These are phyloP conservation scores for Xestia ashworthii DNA, from an alignment of 2,888 invertebrate genomes.

Conservation along the genomic window DNA sequence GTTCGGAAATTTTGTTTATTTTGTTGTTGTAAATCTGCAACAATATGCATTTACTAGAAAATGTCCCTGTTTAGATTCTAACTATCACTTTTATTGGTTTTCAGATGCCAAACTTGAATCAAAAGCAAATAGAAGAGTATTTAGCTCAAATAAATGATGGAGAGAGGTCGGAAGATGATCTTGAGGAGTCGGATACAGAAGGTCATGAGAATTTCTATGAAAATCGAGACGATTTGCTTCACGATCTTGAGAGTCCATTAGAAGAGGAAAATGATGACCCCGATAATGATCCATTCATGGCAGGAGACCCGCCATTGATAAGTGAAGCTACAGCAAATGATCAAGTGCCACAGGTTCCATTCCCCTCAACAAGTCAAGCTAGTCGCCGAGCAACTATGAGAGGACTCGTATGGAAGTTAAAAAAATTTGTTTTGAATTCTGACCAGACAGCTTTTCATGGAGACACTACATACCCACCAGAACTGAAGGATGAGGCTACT, in stretches of 20 bases:
- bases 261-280: slow-evolving; percentile 68
- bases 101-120: slow-evolving; percentile 67
- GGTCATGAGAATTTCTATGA: slow-evolving; percentile 68
- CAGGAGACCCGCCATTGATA: slow-evolving; percentile 68
- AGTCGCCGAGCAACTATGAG: slow-evolving; percentile 70
- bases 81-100: slow-evolving; percentile 62
- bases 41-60: slow-evolving; percentile 60
- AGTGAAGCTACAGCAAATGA: slow-evolving; percentile 64
- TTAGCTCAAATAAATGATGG: slow-evolving; percentile 68
- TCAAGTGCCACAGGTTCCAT: slow-evolving; percentile 70
- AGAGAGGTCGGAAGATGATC: slow-evolving; percentile 69
- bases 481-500: slow-evolving; percentile 69
- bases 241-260: slow-evolving; percentile 68
- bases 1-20: slow-evolving; percentile 62
- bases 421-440: slow-evolving; percentile 70
- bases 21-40: slow-evolving; percentile 64
- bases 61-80: slow-evolving; percentile 62
- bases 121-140: slow-evolving; percentile 69
- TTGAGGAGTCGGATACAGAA: slow-evolving; percentile 70
- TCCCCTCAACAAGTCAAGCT: slow-evolving; percentile 69
- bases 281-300: slow-evolving; percentile 65
- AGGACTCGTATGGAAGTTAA: slow-evolving; percentile 70
- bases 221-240: slow-evolving; percentile 69
- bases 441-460: slow-evolving; percentile 72
- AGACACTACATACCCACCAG: slow-evolving; percentile 69